Conservation (phyloP, 2,888 invertebrate species). For the Pseudolycoriella hygida region DNA sequence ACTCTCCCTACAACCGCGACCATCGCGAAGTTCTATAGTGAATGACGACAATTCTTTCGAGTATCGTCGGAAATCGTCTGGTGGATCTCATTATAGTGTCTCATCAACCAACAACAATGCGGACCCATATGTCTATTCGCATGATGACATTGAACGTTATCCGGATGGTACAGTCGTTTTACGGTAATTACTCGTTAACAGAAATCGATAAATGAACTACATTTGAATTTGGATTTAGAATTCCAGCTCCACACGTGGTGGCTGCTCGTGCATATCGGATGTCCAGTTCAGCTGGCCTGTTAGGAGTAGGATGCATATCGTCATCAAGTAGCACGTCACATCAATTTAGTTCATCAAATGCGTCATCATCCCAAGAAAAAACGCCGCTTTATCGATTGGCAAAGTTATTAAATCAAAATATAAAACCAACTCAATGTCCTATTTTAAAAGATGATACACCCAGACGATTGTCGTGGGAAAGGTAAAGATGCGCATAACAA, state of each 20-base stretch:
- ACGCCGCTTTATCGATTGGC: conserved; percentile 36
- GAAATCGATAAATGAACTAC: neutral
- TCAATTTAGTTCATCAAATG: conserved; percentile 13
- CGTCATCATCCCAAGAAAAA: conserved; percentile 12
- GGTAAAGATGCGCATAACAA: conserved; percentile 21
- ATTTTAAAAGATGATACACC: conserved; percentile 30
- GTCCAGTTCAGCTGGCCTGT: conserved; percentile 13
- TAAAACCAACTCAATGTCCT: conserved; percentile 20
- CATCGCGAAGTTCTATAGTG: conserved; percentile 32
- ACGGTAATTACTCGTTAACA: conserved; percentile 30
- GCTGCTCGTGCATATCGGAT: conserved; percentile 37
- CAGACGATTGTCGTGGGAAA: conserved; percentile 37
- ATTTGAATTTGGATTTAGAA: conserved; percentile 19
- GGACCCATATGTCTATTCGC: conserved; percentile 19
- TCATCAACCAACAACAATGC: conserved; percentile 6
- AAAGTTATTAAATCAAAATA: conserved; percentile 34
- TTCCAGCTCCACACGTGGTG: conserved; percentile 38
- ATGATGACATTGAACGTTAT: conserved; percentile 32
- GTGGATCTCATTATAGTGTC: conserved; percentile 18
- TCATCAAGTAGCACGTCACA: conserved; percentile 9
- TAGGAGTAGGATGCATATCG: conserved; percentile 13
- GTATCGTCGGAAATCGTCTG: conserved; percentile 26
- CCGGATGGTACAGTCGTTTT: conserved; percentile 41
- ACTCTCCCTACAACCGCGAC: conserved; percentile 16
- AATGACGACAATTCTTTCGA: conserved; percentile 24